Evolutionary conservation across 2,888 invertebrate species (phyloP).

Genomic region (Adelognathus sp.): DNA sequence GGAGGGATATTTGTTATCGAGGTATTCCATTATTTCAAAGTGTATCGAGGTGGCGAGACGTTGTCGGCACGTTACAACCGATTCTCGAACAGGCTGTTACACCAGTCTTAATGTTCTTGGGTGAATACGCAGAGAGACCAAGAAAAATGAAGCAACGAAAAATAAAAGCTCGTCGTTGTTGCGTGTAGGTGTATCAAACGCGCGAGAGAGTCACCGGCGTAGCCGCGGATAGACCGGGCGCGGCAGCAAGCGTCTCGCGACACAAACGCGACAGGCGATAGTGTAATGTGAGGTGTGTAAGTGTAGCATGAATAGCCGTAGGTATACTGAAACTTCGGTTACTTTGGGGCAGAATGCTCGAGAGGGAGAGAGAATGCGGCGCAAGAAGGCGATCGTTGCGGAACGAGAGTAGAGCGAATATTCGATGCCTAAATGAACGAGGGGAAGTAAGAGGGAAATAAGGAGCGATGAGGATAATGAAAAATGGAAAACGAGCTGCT

Average conservation of each 20-base stretch:
- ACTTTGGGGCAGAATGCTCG: not conserved
- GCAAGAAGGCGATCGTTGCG: not conserved
- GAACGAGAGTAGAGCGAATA: conserved; percentile 4
- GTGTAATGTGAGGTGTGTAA: conserved; percentile 25
- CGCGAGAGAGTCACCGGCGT: conserved; percentile 50
- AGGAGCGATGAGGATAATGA: conserved; percentile 41
- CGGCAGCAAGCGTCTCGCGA: conserved; percentile 53
- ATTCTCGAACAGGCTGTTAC: conserved; percentile 56
- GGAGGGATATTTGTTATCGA: conserved; percentile 10
- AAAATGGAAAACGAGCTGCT: conserved; percentile 61
- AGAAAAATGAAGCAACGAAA: conserved; percentile 22
- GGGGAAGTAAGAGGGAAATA: conserved; percentile 28
- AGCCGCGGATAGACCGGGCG: conserved; percentile 43
- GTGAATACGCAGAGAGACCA: conserved; percentile 28
- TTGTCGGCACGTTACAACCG: conserved; percentile 55
- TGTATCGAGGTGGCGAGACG: conserved; percentile 42
- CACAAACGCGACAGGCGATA: conserved; percentile 57
- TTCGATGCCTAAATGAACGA: not conserved
- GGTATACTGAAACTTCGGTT: conserved; percentile 29
- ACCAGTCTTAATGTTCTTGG: conserved; percentile 53
- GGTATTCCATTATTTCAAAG: conserved; percentile 52
- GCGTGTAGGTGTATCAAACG: conserved; percentile 68
- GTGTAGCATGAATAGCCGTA: conserved; percentile 32
- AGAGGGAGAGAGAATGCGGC: not conserved
- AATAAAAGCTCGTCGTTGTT: conserved; percentile 54